phyloP scores from a whole-genome alignment of 2,888 invertebrate species.

The Disparrhopalites patrizii region DNA sequence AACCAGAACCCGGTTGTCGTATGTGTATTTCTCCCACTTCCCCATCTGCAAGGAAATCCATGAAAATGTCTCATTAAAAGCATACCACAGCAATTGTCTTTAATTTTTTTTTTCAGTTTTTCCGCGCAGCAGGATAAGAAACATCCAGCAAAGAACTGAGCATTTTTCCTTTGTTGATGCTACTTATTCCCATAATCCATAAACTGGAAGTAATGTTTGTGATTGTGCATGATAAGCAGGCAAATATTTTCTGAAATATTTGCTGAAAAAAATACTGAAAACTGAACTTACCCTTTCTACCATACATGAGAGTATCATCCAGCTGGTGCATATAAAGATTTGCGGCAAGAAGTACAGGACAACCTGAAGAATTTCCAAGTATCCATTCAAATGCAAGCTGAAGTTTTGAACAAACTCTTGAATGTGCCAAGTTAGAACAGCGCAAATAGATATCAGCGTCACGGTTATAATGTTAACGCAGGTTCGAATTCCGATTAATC shows the following conservation, averaged over 20 bases:
- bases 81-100: too few species aligned
- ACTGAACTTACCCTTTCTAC: conserved; percentile 32
- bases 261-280: not conserved
- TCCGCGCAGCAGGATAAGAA: not conserved
- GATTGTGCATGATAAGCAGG: not conserved
- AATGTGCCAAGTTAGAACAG: conserved; percentile 15
- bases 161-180: not conserved
- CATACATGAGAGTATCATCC: conserved; percentile 33
- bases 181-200: too few species aligned
- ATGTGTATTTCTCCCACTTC: conserved; percentile 37
- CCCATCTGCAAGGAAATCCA: conserved; percentile 33
- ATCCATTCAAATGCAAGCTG: not conserved
- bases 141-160: not conserved
- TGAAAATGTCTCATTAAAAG: not conserved
- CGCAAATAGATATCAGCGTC: conserved; percentile 18
- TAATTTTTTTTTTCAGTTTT: not conserved
- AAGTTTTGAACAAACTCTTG: conserved; percentile 11
- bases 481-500: conserved; percentile 18
- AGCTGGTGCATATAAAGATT: conserved; percentile 28
- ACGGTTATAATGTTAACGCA: conserved; percentile 23
- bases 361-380: conserved; percentile 1
- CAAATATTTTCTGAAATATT: not conserved
- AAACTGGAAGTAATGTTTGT: not conserved
- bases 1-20: conserved; percentile 31
- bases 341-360: conserved; percentile 19